Evolutionary conservation across 2,113 vertebrate genomes (phyloP).

Genomic region (Bubo scandiacus): DNA sequence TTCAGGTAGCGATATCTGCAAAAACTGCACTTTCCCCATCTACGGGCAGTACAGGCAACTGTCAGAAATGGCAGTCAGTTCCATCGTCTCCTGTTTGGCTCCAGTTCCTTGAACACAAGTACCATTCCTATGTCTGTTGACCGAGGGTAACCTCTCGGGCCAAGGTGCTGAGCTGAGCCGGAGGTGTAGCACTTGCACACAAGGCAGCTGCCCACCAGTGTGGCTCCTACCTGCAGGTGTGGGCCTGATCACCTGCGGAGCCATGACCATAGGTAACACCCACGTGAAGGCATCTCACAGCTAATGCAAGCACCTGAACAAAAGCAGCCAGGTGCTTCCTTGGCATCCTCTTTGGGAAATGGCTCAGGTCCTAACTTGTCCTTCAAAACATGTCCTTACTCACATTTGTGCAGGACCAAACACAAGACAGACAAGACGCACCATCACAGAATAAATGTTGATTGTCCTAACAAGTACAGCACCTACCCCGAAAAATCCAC

Average conservation of each 20-base stretch:
- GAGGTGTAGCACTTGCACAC: neutral
- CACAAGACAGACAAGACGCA: neutral
- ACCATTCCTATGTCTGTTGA: neutral
- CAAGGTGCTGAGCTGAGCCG: neutral
- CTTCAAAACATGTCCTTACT: neutral
- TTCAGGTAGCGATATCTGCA: fast-evolving
- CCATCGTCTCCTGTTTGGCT: neutral
- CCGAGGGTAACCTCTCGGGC: neutral
- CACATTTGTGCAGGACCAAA: neutral
- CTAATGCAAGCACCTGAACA: neutral
- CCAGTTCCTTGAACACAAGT: neutral
- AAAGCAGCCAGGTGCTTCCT: neutral
- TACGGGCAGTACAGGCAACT: neutral
- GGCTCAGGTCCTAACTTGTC: neutral
- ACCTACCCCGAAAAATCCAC: neutral
- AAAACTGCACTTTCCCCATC: neutral
- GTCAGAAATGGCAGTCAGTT: neutral
- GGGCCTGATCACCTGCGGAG: neutral
- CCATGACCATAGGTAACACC: neutral
- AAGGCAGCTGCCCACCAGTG: neutral
- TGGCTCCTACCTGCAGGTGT: neutral
- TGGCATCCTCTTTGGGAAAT: neutral
- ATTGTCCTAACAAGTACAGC: neutral
- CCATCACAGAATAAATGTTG: neutral
- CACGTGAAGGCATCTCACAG: neutral